phyloP scores from a whole-genome alignment of 2,797 vertebrate species.

The Molothrus ater region DNA sequence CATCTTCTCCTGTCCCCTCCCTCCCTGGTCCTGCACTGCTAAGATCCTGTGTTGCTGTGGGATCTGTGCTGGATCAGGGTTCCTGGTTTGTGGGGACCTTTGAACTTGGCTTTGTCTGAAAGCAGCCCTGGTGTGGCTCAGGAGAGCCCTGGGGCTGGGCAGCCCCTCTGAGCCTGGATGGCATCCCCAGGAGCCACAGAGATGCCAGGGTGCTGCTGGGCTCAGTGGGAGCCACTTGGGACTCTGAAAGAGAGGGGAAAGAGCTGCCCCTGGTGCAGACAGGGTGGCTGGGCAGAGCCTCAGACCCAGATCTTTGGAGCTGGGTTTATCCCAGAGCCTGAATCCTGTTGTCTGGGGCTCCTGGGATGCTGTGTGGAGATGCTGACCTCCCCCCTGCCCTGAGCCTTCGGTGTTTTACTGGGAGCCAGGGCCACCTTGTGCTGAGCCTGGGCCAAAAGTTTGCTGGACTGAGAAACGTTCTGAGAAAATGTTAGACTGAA shows the following conservation, averaged over 20 bases:
- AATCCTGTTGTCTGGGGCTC: neutral
- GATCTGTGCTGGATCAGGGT: neutral
- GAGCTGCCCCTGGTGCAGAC: neutral
- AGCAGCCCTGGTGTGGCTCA: neutral
- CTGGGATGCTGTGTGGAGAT: neutral
- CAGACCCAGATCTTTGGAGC: neutral
- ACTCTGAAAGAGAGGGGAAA: neutral
- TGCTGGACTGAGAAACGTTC: neutral
- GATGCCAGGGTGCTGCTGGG: neutral
- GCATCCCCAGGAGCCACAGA: neutral
- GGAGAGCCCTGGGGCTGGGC: neutral
- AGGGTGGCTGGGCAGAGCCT: neutral
- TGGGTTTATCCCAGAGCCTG: neutral
- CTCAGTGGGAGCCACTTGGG: neutral
- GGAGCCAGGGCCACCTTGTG: neutral
- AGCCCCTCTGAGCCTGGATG: fast-evolving
- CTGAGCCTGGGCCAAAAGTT: neutral
- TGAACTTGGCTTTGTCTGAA: neutral
- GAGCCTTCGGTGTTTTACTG: neutral
- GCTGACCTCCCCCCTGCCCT: neutral
- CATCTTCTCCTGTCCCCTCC: neutral
- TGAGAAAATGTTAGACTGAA: neutral
- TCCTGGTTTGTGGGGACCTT: neutral
- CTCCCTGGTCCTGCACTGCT: neutral
- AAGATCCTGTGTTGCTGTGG: neutral